A percentile compares a stretch with the other conserved stretches of the same genome.
Conservation (phyloP, 1,140 invertebrate species). For the Trichonephila clavata region DNA sequence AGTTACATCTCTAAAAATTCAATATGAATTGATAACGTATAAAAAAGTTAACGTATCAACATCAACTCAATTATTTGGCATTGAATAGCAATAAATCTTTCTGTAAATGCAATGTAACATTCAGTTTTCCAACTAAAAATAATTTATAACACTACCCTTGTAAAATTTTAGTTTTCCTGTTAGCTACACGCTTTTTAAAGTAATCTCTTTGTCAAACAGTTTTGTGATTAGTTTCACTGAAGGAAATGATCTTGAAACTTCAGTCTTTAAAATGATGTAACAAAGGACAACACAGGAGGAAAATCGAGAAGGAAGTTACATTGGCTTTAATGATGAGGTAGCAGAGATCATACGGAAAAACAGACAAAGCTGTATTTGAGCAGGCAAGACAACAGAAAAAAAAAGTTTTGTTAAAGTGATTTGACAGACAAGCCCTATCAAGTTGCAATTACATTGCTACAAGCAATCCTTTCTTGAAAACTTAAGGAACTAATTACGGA, state of each 20-base stretch:
- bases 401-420: neutral
- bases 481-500: no score
- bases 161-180: neutral
- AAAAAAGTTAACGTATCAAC: no score
- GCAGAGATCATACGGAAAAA: neutral
- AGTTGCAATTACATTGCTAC: neutral
- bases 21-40: no score
- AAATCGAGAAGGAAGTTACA: conserved; percentile 4
- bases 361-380: neutral
- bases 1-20: no score
- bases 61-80: no score
- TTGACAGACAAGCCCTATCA: neutral
- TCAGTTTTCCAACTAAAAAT: neutral
- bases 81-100: no score
- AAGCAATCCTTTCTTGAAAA: no score
- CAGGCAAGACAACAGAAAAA: neutral
- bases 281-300: conserved; percentile 20
- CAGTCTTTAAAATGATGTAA: conserved; percentile 20
- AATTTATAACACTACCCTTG: neutral
- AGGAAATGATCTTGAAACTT: conserved; percentile 56
- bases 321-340: neutral
- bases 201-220: neutral
- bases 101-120: no score
- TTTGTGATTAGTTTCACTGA: neutral
- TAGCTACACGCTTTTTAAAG: neutral